A percentile compares a stretch with the other conserved stretches of the same genome.
Evolutionary conservation across 2,113 vertebrate species (phyloP).

Genomic region (Takifugu bimaculatus): DNA sequence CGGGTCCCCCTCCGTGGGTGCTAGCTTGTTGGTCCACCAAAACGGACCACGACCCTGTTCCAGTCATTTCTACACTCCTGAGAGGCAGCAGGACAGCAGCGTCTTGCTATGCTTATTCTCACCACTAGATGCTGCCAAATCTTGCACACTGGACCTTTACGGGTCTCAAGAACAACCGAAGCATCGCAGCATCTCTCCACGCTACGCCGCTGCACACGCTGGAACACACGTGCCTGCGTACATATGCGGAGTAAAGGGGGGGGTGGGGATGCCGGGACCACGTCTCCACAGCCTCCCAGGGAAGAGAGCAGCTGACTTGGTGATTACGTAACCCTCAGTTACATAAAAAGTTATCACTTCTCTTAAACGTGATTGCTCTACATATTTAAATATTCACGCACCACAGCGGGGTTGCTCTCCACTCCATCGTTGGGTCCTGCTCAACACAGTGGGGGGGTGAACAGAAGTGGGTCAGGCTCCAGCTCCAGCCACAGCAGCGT

Average conservation of each 20-base stretch:
- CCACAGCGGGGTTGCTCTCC: no score
- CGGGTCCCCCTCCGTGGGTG: no score
- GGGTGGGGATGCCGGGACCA: conserved; percentile 45
- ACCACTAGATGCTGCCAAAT: no score
- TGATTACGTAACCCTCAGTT: conserved; percentile 59
- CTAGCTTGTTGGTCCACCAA: no score
- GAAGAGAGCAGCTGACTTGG: conserved; percentile 38
- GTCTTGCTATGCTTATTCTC: no score
- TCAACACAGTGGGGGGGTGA: conserved; percentile 13
- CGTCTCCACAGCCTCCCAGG: conserved; percentile 45
- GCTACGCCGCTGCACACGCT: conserved; percentile 11
- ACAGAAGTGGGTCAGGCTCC: conserved; percentile 58
- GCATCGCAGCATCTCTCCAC: conserved; percentile 5
- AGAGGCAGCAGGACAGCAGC: no score
- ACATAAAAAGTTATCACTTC: conserved; percentile 52
- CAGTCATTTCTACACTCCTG: no score
- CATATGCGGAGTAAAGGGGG: conserved; percentile 22
- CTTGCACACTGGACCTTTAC: no score
- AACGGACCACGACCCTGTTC: no score
- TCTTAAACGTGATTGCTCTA: conserved; percentile 33
- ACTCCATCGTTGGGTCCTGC: no score
- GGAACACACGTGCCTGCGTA: conserved; percentile 1
- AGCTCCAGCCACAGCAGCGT: conserved; percentile 35
- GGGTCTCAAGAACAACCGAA: no score
- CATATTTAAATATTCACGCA: conserved; percentile 10